Evolutionary conservation across 1,140 invertebrate genomes (phyloP).

Genomic region (Bicyclus anynana): DNA sequence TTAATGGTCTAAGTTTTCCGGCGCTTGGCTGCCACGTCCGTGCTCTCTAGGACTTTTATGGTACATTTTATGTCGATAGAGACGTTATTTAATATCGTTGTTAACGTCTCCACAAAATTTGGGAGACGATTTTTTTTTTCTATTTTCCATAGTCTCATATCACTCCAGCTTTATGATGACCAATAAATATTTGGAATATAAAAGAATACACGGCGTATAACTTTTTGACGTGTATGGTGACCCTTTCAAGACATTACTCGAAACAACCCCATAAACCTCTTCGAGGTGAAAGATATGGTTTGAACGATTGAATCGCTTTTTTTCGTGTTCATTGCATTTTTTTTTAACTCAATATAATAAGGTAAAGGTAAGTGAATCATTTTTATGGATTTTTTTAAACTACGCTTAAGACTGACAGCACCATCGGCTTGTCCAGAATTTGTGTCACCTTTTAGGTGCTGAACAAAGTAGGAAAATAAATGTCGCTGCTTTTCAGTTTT

Average conservation of each 20-base stretch:
- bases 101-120: constrained; percentile 62
- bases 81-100: constrained; percentile 72
- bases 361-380: no score
- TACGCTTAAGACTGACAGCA: no score
- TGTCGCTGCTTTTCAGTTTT: no score
- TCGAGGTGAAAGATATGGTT: constrained; percentile 1
- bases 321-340: neutral
- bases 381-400: no score
- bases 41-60: constrained; percentile 48
- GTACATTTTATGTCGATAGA: constrained; percentile 67
- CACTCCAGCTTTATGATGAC: constrained; percentile 43
- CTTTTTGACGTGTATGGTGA: constrained; percentile 14
- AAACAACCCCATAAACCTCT: constrained; percentile 8
- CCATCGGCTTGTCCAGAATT: no score
- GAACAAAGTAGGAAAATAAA: no score
- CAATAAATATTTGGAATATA: constrained; percentile 51
- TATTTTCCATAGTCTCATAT: constrained; percentile 23
- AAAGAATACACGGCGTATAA: constrained; percentile 25
- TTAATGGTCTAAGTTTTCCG: no score
- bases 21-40: constrained; percentile 26
- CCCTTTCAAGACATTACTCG: constrained; percentile 7
- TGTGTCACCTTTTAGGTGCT: no score
- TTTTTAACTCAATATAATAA: constrained; percentile 1
- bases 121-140: constrained; percentile 34
- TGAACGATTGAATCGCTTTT: neutral